A percentile compares a stretch with the other conserved stretches of the same genome.
Conservation (phyloP, 1,140 invertebrate species). For the Diabrotica undecimpunctata region DNA sequence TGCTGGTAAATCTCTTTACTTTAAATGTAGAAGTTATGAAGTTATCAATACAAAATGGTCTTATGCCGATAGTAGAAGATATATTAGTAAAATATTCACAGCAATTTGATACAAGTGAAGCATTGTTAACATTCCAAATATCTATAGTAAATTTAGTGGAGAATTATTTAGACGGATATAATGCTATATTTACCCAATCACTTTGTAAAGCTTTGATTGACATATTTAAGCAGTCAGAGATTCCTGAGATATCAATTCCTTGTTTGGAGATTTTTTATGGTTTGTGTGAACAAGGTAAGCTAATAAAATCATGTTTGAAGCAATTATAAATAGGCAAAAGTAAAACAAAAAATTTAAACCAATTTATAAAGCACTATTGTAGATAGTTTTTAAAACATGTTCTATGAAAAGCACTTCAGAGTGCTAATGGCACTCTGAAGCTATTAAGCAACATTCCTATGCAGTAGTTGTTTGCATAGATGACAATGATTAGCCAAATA, state of each 20-base stretch:
- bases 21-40: slow-evolving; percentile 66
- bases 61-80: slow-evolving; percentile 58
- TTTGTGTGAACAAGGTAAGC: slow-evolving; percentile 69
- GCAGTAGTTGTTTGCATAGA: too few species aligned
- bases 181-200: slow-evolving; percentile 51
- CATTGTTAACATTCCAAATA: slow-evolving; percentile 57
- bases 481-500: too few species aligned
- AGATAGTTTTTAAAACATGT: too few species aligned
- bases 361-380: too few species aligned
- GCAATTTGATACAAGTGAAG: slow-evolving; percentile 26
- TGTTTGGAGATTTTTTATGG: slow-evolving; percentile 71
- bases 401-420: too few species aligned
- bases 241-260: slow-evolving; percentile 66
- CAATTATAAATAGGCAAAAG: too few species aligned
- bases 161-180: slow-evolving; percentile 60
- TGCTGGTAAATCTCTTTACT: slow-evolving; percentile 76
- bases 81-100: slow-evolving; percentile 46
- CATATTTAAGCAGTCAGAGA: slow-evolving; percentile 58
- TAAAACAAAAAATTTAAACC: too few species aligned
- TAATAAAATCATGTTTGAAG: slow-evolving; percentile 11
- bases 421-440: too few species aligned
- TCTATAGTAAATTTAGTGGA: slow-evolving; percentile 71
- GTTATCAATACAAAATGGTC: slow-evolving; percentile 61
- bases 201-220: slow-evolving; percentile 58
- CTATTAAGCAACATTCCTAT: too few species aligned